These are phyloP conservation scores for Urocyon cinereoargenteus DNA, from an alignment of 2,797 vertebrate species.

Conservation along the genomic window DNA sequence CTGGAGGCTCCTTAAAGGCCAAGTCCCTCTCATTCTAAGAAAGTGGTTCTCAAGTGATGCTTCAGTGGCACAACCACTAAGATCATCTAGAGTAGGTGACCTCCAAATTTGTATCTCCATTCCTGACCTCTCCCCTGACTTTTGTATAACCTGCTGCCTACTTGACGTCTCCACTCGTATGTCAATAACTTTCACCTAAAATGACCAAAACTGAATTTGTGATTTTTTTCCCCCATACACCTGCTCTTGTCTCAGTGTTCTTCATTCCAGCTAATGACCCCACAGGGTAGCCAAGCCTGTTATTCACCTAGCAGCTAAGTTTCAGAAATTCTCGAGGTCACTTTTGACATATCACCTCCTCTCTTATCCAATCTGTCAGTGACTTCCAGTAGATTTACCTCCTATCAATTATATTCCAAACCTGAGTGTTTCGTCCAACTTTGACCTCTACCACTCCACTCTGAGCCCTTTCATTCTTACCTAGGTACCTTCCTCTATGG, in stretches of 20 bases:
- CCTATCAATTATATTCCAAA: not conserved
- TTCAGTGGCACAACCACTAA: not conserved
- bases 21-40: not conserved
- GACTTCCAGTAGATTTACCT: not conserved
- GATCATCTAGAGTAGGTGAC: not conserved
- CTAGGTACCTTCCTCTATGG: not conserved
- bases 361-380: not conserved
- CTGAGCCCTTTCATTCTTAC: not conserved
- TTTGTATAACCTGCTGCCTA: not conserved
- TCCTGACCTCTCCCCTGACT: not conserved
- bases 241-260: not conserved
- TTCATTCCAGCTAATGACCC: not conserved
- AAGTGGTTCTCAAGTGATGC: not conserved
- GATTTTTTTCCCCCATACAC: not conserved
- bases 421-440: not conserved
- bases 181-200: not conserved
- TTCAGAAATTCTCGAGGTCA: not conserved
- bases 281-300: not conserved
- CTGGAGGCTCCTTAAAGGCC: not conserved
- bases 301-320: not conserved
- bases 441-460: not conserved
- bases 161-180: not conserved
- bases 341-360: not conserved
- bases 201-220: not conserved
- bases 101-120: not conserved